Evolutionary conservation across 2,888 invertebrate genomes (phyloP), one percentile per base, ranked within the genome.

Genomic region (Griposia aprilina): DNA sequence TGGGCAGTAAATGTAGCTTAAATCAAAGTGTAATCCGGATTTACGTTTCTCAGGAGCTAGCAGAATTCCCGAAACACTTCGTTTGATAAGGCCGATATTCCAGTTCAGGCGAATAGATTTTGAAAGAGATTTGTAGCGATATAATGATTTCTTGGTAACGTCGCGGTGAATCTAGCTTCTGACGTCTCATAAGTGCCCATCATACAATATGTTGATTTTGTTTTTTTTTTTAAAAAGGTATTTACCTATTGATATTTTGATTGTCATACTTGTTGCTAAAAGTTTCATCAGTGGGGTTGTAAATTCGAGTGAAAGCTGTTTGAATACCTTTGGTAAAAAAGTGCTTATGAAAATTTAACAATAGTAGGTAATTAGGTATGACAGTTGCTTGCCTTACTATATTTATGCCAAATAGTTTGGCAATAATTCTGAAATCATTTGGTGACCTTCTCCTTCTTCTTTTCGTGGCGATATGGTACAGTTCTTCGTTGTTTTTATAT

Each of bases 21-120:
- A 73, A 82, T 70, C 68, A 66, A 85, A 57, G 41, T 59, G 83
- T 86, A 86, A 83, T 82, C 83, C 86, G 83, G 83, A 67, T 86
- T 83, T 62, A 82, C 57, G 69, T 63, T 63, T 62, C 86, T 76
- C 41, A 70, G 78, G 52, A n/a, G 52, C 26, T 60, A 59, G 45
- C n/a, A 60, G 77, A 59, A 76, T 82, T 67, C 72, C 15, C 30
- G 57, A 67, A 70, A 67, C n/a, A 17, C 26, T 15, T 76, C 65
- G n/a, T 36, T n/a, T 23, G 0, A 10, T 82, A 36, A 63, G 26
- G 30, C 1, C 6, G 17, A 15, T 72, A n/a, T 65, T 82, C n/a
- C 36, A 77, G 26, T 26, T n/a, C 8, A n/a, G 17, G 57, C 7
- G 20, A 66, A 55, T 8, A 11, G 30, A 48, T 71, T 67, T 67